Evolutionary conservation across 2,797 vertebrate species (phyloP).

Genomic region (Phrynocephalus forsythii): DNA sequence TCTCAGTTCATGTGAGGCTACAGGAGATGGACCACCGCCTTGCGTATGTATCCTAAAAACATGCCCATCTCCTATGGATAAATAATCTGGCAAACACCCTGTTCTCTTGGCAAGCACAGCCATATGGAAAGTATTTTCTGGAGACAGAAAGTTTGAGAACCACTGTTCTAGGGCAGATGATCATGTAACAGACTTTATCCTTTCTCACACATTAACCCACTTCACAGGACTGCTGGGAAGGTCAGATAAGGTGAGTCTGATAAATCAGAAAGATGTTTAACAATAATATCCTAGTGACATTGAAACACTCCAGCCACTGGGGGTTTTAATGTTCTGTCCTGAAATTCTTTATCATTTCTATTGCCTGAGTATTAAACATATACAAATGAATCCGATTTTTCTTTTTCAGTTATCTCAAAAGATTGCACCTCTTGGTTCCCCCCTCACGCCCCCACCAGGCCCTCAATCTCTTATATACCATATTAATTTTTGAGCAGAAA

Average conservation of each 20-base stretch:
- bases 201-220: not conserved
- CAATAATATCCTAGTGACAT: not conserved
- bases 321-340: not conserved
- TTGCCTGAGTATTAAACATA: not conserved
- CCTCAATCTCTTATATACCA: no score
- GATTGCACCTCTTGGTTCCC: not conserved
- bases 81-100: not conserved
- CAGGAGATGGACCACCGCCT: not conserved
- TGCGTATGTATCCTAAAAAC: not conserved
- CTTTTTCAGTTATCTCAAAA: not conserved
- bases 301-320: not conserved
- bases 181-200: not conserved
- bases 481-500: not conserved
- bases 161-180: not conserved
- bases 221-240: not conserved
- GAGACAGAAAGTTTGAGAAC: slow-evolving; percentile 12
- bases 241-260: slow-evolving; percentile 1
- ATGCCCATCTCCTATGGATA: not conserved
- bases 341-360: not conserved
- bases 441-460: no score
- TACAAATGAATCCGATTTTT: not conserved
- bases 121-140: slow-evolving; percentile 10
- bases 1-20: not conserved
- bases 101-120: not conserved
- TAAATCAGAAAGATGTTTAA: slow-evolving; percentile 1